These are phyloP conservation scores for Epirrhoe alternata DNA, from an alignment of 2,888 invertebrate species.

Conservation along the genomic window DNA sequence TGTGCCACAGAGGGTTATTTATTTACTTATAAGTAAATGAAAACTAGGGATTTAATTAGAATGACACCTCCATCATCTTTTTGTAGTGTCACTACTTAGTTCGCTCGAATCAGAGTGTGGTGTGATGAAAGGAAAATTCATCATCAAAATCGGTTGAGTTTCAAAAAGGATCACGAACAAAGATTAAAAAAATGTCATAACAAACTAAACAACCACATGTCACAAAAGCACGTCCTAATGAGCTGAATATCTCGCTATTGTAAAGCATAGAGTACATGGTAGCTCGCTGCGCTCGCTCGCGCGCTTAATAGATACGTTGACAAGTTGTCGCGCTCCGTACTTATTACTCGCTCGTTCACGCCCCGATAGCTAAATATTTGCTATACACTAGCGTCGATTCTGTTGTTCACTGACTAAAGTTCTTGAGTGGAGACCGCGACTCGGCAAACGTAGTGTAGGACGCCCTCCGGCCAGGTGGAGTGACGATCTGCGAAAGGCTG, in stretches of 20 bases:
- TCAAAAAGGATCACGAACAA: neutral
- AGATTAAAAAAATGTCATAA: neutral
- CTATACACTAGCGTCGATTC: neutral
- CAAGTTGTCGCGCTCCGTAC: slow-evolving; percentile 22
- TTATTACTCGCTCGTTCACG: slow-evolving; percentile 22
- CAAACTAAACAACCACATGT: neutral
- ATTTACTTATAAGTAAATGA: too few relatives aligned
- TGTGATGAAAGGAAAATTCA: neutral
- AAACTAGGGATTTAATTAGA: too few relatives aligned
- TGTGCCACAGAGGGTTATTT: too few relatives aligned
- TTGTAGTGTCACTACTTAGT: too few relatives aligned
- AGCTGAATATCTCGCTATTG: slow-evolving; percentile 14
- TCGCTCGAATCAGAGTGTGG: too few relatives aligned
- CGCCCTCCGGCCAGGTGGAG: too few relatives aligned
- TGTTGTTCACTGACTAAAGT: too few relatives aligned
- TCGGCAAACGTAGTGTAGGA: too few relatives aligned
- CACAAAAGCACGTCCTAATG: slow-evolving; percentile 7
- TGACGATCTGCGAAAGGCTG: too few relatives aligned
- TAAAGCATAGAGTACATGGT: slow-evolving; percentile 12
- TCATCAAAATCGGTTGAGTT: neutral
- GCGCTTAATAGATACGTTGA: slow-evolving; percentile 24
- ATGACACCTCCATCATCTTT: too few relatives aligned
- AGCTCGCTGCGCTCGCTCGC: slow-evolving; percentile 13
- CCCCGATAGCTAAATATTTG: slow-evolving; percentile 14
- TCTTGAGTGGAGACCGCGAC: too few relatives aligned